Percentiles rank a stretch among this genome's conserved stretches.
These are phyloP conservation scores for Laticauda laticaudata DNA, from an alignment of 2,113 vertebrate genomes.

Conservation along the genomic window DNA sequence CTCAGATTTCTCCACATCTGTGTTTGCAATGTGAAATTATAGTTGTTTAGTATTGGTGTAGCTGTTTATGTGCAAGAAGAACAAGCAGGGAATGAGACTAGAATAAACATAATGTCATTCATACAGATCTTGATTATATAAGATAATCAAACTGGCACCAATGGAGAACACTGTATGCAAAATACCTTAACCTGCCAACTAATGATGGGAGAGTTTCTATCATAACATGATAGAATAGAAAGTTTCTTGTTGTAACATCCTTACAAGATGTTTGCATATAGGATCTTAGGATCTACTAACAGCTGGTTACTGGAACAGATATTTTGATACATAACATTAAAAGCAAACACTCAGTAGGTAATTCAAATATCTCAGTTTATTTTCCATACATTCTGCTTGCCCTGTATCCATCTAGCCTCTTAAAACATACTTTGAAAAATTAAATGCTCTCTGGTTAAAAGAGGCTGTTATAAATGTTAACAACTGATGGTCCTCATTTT, in stretches of 20 bases:
- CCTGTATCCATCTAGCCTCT: not conserved
- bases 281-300: not conserved
- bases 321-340: not conserved
- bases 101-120: slow-evolving; percentile 72
- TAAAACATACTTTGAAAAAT: not conserved
- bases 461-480: not conserved
- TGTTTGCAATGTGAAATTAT: slow-evolving; percentile 55
- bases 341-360: not conserved
- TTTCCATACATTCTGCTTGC: not conserved
- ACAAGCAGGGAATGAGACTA: slow-evolving; percentile 60
- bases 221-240: not conserved
- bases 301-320: not conserved
- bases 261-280: slow-evolving; percentile 20
- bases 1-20: slow-evolving; percentile 62
- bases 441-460: not conserved
- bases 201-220: slow-evolving; percentile 43
- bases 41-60: slow-evolving; percentile 62
- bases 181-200: slow-evolving; percentile 55
- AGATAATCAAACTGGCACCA: slow-evolving; percentile 68
- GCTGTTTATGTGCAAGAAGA: slow-evolving; percentile 70
- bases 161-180: slow-evolving; percentile 42
- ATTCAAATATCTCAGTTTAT: not conserved
- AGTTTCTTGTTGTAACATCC: slow-evolving; percentile 8
- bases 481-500: not conserved
- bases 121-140: slow-evolving; percentile 66